Evolutionary conservation across 2,113 vertebrate genomes (phyloP), one percentile per base, ranked within the genome.

Genomic region (Leuciscus idus): DNA sequence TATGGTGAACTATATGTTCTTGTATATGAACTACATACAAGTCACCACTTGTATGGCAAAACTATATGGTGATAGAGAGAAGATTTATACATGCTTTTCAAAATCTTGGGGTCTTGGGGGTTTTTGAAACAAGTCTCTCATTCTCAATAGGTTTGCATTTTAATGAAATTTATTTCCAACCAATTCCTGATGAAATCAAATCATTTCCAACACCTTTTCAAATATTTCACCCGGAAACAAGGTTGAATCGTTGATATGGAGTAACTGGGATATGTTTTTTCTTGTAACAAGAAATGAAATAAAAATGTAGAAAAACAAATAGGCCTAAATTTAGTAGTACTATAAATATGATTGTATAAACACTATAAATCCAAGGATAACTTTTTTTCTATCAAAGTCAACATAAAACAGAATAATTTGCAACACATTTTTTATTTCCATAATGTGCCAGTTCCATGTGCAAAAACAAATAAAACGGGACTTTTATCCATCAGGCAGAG

Each of bases 341-440:
- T 36, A 23, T 50, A 82, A 30, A 52, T 68, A 52, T 15, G 64
- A 70, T 70, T 52, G 75, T 15, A 82, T 46, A 5, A 68, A 70
- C 62, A 52, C 28, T 30, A 52, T 52, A 82, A 66, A 68, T 33
- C 39, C n/a, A 81, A 30, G 12, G 23, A 81, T 10, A 81, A 64
- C 5, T 0, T 43, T 39, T 39, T 23, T 23, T n/a, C 36, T 72
- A n/a, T 12, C n/a, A 23, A 12, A 72, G 68, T 72, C 68, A 43
- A 43, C 36, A 72, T 21, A n/a, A 72, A 72, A 43, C 68, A 72
- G 68, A 21, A 39, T 72, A n/a, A 72, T 72, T n/a, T 23, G 68
- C 68, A 13, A 43, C 19, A 43, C 19, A 23, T 72, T 72, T 70
- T 39, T 43, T 23, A 11, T 23, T 11, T 23, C 8, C 3, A 21